These are phyloP conservation scores for Medauroidea extradentata DNA, from an alignment of 1,140 invertebrate species.

Conservation along the genomic window DNA sequence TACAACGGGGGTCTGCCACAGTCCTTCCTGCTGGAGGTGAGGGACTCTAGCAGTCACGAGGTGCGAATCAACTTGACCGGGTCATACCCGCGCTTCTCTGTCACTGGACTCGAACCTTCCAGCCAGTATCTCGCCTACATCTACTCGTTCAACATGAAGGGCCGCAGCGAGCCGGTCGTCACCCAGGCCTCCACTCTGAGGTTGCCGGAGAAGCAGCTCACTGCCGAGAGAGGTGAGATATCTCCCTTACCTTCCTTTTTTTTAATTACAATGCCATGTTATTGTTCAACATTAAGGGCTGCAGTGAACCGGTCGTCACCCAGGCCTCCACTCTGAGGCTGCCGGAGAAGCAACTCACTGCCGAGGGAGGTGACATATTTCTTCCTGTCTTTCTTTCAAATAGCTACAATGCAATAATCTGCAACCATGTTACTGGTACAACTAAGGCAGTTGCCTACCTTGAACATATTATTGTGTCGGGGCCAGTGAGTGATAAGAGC, in stretches of 20 bases:
- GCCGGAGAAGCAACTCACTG: slow-evolving; percentile 78
- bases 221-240: slow-evolving; percentile 70
- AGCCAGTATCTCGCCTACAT: slow-evolving; percentile 71
- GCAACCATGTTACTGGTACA: too few relatives aligned
- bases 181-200: slow-evolving; percentile 70
- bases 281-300: slow-evolving; percentile 81
- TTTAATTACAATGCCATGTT: too few relatives aligned
- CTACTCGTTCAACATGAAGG: slow-evolving; percentile 81
- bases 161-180: slow-evolving; percentile 72
- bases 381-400: too few relatives aligned
- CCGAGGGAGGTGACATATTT: slow-evolving; percentile 70
- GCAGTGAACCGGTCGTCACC: slow-evolving; percentile 71
- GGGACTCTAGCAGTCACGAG: slow-evolving; percentile 58
- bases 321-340: slow-evolving; percentile 71
- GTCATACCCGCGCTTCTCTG: slow-evolving; percentile 65
- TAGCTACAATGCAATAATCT: too few relatives aligned
- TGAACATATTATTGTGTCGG: too few relatives aligned
- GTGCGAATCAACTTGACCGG: slow-evolving; percentile 70
- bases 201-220: slow-evolving; percentile 79
- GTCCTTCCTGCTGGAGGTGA: slow-evolving; percentile 76
- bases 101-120: slow-evolving; percentile 70
- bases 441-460: too few relatives aligned
- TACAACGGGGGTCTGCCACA: slow-evolving; percentile 87
- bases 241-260: too few relatives aligned
- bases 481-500: too few relatives aligned